These are phyloP conservation scores for Trachurus trachurus DNA, from an alignment of 2,797 vertebrate species.

Conservation along the genomic window DNA sequence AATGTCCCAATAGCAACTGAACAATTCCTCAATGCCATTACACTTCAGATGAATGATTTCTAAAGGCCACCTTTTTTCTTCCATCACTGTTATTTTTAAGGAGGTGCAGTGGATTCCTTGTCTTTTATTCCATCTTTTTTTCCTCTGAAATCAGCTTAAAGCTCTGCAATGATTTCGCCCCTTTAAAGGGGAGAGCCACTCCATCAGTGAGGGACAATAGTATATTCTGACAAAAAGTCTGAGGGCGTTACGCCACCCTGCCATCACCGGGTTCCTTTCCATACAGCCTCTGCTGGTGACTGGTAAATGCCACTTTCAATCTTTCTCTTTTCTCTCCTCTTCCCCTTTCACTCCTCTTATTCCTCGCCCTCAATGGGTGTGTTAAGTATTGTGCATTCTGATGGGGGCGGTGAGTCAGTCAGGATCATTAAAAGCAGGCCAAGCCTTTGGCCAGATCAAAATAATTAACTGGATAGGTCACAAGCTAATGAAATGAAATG, in stretches of 20 bases:
- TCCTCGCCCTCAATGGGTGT: slow-evolving; percentile 81
- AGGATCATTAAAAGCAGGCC: slow-evolving; percentile 87
- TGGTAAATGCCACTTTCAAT: slow-evolving; percentile 86
- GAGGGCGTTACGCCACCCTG: slow-evolving; percentile 75
- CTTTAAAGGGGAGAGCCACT: slow-evolving; percentile 71
- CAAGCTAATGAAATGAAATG: slow-evolving; percentile 89
- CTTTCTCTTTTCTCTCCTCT: slow-evolving; percentile 74
- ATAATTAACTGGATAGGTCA: slow-evolving; percentile 91
- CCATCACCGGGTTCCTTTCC: slow-evolving; percentile 67
- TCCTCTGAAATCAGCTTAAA: slow-evolving; percentile 66
- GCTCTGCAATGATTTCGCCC: slow-evolving; percentile 62
- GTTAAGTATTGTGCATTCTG: slow-evolving; percentile 86
- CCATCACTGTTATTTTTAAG: slow-evolving; percentile 38
- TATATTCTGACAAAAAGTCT: slow-evolving; percentile 82
- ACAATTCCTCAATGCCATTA: slow-evolving; percentile 23
- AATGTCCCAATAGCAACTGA: slow-evolving; percentile 3
- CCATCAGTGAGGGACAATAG: slow-evolving; percentile 82
- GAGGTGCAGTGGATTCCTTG: slow-evolving; percentile 34
- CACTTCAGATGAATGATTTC: slow-evolving; percentile 38
- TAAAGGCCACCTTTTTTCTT: slow-evolving; percentile 11
- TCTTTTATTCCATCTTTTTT: slow-evolving; percentile 46
- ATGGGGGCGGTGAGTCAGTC: slow-evolving; percentile 83
- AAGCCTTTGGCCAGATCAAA: slow-evolving; percentile 88
- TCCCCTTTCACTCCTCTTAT: slow-evolving; percentile 79
- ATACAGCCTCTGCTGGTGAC: slow-evolving; percentile 75